Conservation (phyloP, 2,888 invertebrate species). For the Mythimna ferrago region DNA sequence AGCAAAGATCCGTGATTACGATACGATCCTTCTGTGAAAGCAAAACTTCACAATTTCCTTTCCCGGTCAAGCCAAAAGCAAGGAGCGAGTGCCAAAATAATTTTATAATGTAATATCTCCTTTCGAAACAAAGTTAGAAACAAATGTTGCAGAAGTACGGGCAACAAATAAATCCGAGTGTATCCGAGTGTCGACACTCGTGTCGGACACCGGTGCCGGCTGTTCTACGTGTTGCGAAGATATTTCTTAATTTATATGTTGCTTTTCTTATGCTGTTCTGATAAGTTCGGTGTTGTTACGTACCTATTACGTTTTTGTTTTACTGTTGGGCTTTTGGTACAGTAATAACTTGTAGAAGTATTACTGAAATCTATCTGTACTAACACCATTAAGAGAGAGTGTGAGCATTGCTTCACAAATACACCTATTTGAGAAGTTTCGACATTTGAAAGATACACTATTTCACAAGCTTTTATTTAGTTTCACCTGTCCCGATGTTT, state of each 20-base stretch:
- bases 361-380: background rate
- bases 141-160: constrained; percentile 61
- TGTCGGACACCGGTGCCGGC: constrained; percentile 62
- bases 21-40: background rate
- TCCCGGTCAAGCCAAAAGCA: background rate
- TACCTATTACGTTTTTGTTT: constrained; percentile 12
- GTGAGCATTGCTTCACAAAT: too few relatives aligned
- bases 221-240: constrained; percentile 62
- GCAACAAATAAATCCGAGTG: constrained; percentile 68
- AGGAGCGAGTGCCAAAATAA: constrained; percentile 21
- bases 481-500: too few relatives aligned
- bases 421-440: too few relatives aligned
- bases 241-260: constrained; percentile 65
- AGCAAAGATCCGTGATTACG: background rate
- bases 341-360: background rate
- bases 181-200: constrained; percentile 68
- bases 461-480: too few relatives aligned
- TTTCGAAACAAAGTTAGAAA: constrained; percentile 44
- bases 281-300: constrained; percentile 49
- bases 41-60: background rate
- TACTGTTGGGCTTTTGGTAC: background rate
- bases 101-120: constrained; percentile 35
- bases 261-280: constrained; percentile 20
- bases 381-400: too few relatives aligned
- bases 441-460: too few relatives aligned